phyloP scores from a whole-genome alignment of 2,797 vertebrate species.

The Percopsis omiscomaycus region DNA sequence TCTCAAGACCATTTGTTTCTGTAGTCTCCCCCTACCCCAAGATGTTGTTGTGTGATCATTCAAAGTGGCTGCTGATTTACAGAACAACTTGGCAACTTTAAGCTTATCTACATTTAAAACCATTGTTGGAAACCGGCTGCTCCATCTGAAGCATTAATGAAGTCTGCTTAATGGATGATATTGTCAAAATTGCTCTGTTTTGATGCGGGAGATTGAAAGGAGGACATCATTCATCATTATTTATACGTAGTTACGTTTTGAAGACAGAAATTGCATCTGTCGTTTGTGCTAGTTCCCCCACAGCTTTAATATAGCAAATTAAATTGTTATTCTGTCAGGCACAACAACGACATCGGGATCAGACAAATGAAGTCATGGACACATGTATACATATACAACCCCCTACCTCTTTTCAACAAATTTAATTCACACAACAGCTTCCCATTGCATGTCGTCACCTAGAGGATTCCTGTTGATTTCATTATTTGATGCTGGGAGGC shows the following conservation, averaged over 20 bases:
- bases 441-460: constrained; percentile 66
- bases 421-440: constrained; percentile 71
- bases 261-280: constrained; percentile 11
- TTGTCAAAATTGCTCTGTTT: not conserved
- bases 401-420: constrained; percentile 58
- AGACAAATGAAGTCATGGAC: constrained; percentile 44
- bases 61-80: too few species aligned
- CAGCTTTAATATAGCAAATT: not conserved
- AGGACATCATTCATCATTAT: not conserved
- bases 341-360: constrained; percentile 20
- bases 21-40: too few species aligned
- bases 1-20: too few species aligned
- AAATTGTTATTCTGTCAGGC: constrained; percentile 5
- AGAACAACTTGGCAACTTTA: too few species aligned
- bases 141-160: not conserved
- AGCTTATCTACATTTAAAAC: too few species aligned
- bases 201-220: not conserved
- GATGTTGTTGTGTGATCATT: too few species aligned
- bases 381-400: constrained; percentile 21
- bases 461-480: constrained; percentile 77
- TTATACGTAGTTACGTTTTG: not conserved
- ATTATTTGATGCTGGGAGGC: constrained; percentile 77
- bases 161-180: not conserved
- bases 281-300: not conserved
- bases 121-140: not conserved